These are phyloP conservation scores for Laterallus jamaicensis DNA, from an alignment of 2,113 vertebrate genomes.

Conservation along the genomic window DNA sequence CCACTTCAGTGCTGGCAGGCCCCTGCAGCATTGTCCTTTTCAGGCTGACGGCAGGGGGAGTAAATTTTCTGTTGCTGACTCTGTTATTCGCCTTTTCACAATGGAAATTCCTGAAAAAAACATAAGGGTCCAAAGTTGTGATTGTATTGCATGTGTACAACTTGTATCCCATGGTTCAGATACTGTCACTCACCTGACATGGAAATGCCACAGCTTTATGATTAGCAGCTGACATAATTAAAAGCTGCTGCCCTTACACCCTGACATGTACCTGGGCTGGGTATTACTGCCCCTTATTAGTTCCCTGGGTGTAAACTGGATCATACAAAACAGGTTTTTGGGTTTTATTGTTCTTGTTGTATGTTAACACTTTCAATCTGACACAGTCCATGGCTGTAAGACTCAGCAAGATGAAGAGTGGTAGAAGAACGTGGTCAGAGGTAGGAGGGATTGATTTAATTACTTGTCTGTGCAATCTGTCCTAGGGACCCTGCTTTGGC, in stretches of 20 bases:
- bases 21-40: background rate
- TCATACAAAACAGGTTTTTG: background rate
- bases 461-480: background rate
- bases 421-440: background rate
- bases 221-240: background rate
- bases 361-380: background rate
- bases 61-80: conserved; percentile 65
- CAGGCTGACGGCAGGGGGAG: conserved; percentile 66
- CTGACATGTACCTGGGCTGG: background rate
- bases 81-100: background rate
- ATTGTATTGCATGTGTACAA: background rate
- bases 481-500: too few relatives aligned
- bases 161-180: background rate
- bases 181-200: background rate
- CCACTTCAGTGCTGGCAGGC: conserved; percentile 23
- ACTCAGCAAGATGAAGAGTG: background rate
- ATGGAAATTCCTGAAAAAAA: conserved; percentile 47
- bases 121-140: accelerated
- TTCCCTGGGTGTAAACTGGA: background rate
- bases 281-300: background rate
- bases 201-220: background rate
- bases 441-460: background rate
- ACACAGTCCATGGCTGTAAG: background rate
- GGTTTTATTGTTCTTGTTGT: background rate
- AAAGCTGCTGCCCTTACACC: background rate